phyloP scores from a whole-genome alignment of 2,888 invertebrate genomes.

The Lordiphosa andalusiaca region DNA sequence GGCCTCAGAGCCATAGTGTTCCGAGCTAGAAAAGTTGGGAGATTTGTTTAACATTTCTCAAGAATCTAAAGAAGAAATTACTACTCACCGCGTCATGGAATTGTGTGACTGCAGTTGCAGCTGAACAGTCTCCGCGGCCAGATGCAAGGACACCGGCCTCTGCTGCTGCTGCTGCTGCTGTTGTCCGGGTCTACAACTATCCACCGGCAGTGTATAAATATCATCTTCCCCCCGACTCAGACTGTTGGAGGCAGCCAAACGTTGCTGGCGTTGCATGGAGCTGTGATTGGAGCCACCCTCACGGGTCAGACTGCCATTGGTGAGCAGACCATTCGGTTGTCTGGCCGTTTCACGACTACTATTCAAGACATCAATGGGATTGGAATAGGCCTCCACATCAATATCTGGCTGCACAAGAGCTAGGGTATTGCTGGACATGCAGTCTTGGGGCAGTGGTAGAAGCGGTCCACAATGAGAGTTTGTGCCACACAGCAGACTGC shows the following conservation, averaged over 20 bases:
- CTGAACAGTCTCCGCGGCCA: constrained; percentile 62
- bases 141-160: constrained; percentile 66
- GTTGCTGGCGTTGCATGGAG: constrained; percentile 57
- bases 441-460: constrained; percentile 76
- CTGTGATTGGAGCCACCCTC: constrained; percentile 58
- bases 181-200: constrained; percentile 70
- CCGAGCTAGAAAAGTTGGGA: constrained; percentile 53
- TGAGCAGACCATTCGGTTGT: constrained; percentile 64
- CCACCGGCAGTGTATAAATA: constrained; percentile 79
- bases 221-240: constrained; percentile 74
- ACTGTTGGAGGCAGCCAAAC: constrained; percentile 42
- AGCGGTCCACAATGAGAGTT: constrained; percentile 77
- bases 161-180: constrained; percentile 20
- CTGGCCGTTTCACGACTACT: constrained; percentile 73
- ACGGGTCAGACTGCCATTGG: constrained; percentile 71
- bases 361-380: constrained; percentile 82
- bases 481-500: constrained; percentile 54
- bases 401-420: constrained; percentile 49
- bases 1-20: constrained; percentile 73
- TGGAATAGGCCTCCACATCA: constrained; percentile 81
- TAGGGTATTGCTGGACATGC: constrained; percentile 55
- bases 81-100: constrained; percentile 73
- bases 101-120: constrained; percentile 63
- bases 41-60: too few relatives aligned
- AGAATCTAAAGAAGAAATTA: too few relatives aligned